Conservation (phyloP, 2,888 invertebrate species). For the Trachelus troglodyta region DNA sequence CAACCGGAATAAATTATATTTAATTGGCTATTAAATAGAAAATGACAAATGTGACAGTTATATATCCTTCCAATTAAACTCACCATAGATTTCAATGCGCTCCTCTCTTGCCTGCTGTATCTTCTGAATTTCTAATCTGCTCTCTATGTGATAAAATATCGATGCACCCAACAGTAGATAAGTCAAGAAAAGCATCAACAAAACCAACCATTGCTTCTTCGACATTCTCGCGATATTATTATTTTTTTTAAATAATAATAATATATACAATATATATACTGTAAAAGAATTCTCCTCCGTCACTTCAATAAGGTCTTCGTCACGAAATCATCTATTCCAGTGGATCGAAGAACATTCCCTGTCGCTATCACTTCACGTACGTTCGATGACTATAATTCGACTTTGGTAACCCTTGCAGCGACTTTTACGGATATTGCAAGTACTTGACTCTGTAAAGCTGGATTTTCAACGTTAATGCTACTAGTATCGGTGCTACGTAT, state of each 20-base stretch:
- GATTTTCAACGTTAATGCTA: not conserved
- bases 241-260: not conserved
- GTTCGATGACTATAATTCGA: not conserved
- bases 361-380: not conserved
- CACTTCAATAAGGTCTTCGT: conserved; percentile 31
- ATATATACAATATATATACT: not conserved
- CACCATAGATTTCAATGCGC: conserved; percentile 79
- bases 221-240: conserved; percentile 71
- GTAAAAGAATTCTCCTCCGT: not conserved
- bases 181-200: conserved; percentile 79
- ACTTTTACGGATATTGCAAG: not conserved
- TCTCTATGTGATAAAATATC: conserved; percentile 86
- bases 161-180: conserved; percentile 86
- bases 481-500: not conserved
- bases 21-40: not conserved
- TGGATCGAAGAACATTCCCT: not conserved
- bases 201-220: conserved; percentile 81
- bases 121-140: conserved; percentile 75
- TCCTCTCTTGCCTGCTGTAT: conserved; percentile 72
- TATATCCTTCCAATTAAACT: conserved; percentile 55
- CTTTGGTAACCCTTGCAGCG: not conserved
- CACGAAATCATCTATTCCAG: conserved; percentile 39
- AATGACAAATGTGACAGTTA: not conserved
- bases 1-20: not conserved
- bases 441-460: not conserved